phyloP scores from a whole-genome alignment of 2,113 vertebrate species.

The Gallinago undulata region DNA sequence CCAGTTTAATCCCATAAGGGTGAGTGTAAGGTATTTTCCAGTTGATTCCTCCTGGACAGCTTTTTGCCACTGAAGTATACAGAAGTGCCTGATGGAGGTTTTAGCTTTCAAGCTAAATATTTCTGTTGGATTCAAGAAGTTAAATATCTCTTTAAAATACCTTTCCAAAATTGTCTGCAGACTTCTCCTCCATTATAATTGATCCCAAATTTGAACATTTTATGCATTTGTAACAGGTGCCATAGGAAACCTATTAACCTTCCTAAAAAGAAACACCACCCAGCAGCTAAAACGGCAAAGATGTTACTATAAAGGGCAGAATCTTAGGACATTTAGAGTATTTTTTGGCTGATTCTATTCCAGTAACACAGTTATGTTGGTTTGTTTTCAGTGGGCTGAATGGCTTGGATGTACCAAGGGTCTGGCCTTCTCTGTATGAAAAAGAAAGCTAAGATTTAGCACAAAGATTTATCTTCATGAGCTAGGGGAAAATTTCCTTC shows the following conservation, averaged over 20 bases:
- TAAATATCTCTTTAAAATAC: background rate
- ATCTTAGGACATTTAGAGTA: background rate
- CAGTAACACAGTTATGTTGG: background rate
- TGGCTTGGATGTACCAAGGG: background rate
- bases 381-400: background rate
- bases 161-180: background rate
- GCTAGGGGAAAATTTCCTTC: background rate
- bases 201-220: background rate
- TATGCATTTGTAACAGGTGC: background rate
- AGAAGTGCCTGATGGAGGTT: slow-evolving; percentile 8
- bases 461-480: background rate
- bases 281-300: background rate
- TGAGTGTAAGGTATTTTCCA: background rate
- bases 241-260: background rate
- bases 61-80: background rate
- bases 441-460: background rate
- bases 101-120: background rate
- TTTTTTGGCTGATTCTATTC: background rate
- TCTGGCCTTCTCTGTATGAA: background rate
- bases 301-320: background rate
- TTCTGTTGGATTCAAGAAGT: slow-evolving; percentile 11
- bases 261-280: background rate
- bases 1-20: background rate
- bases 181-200: background rate
- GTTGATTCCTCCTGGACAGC: background rate